Base-by-base conservation (phyloP, 30 jellyfish, hydroid and myxozoan species). In the Nemopilema nomurai region DNA sequence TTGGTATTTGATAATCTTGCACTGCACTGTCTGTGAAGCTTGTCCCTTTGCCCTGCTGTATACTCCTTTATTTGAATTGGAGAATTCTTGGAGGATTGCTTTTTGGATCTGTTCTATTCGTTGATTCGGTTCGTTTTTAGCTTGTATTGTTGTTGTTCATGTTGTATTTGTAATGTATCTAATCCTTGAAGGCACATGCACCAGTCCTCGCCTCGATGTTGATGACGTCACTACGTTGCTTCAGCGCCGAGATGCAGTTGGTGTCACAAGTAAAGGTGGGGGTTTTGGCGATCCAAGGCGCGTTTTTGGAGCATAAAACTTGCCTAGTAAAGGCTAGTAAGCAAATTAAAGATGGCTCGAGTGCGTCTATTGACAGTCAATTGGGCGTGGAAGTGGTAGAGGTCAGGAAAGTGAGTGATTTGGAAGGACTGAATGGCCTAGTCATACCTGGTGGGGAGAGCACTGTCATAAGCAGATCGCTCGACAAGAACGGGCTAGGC, bases 361-460 rank as follows among this genome's bases (percentile, higher is more conserved):
- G 16, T 52, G 32, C 31, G 0, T 49, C 53, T n/a, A 24, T 28
- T 28, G 50, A 30, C 0, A 9, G 65, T 79, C 26, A 25, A 8
- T 24, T 74, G 76, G 23, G 21, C 0, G 57, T 80, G 9, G 89
- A 84, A 0, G 86, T 85, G 26, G 51, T 71, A 20, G 98, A 93
- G 64, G 85, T 87, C 0, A 57, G 85, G 51, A 32, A 27, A 50
- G 75, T 76, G 19, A 84, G 76, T 27, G 78, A 90, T 53, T 49
- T 91, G 67, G 71, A 41, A 20, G 97, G 83, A 18, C 84, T 93
- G 3, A 92, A 85, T 81, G 99, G 94, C 29, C 50, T 94, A 22
- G 70, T 94, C 28, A 62, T 94, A 8, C 99, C 99, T 31, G 99
- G 99, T 4, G 99, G 98, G 21, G 99, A 94, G 62, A 94, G 99